Percentiles rank a stretch among this genome's conserved stretches.
These are phyloP conservation scores for Aphelinus certus DNA, from an alignment of 1,140 invertebrate genomes.

Conservation along the genomic window DNA sequence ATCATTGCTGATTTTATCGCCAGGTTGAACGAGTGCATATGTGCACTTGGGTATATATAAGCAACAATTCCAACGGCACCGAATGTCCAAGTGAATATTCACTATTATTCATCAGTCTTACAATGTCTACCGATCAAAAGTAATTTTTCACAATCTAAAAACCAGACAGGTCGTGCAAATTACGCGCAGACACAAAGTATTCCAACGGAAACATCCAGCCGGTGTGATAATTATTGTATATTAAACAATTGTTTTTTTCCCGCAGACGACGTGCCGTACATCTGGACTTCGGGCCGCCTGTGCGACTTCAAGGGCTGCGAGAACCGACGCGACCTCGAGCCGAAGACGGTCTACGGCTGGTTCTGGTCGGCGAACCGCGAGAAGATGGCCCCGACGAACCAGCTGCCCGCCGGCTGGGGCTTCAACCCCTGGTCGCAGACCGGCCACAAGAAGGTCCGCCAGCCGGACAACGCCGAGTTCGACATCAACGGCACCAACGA, in stretches of 20 bases:
- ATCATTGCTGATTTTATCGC: too few species aligned
- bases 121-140: too few species aligned
- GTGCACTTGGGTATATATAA: too few species aligned
- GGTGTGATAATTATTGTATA: too few species aligned
- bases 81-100: too few species aligned
- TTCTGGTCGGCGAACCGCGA: slow-evolving; percentile 92
- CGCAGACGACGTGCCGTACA: slow-evolving; percentile 88
- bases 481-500: slow-evolving; percentile 90
- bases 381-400: slow-evolving; percentile 86
- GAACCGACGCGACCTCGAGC: slow-evolving; percentile 84
- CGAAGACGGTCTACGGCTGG: slow-evolving; percentile 86
- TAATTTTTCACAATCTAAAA: too few species aligned
- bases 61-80: too few species aligned
- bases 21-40: too few species aligned
- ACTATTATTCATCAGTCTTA: too few species aligned
- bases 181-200: too few species aligned
- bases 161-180: too few species aligned
- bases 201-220: too few species aligned
- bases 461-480: slow-evolving; percentile 92
- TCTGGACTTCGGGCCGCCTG: slow-evolving; percentile 89
- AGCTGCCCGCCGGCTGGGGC: slow-evolving; percentile 72
- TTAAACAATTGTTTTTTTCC: not conserved
- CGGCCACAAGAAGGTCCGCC: slow-evolving; percentile 86
- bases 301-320: slow-evolving; percentile 95
- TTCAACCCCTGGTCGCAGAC: slow-evolving; percentile 90